A percentile compares a stretch with the other conserved stretches of the same genome.
These are phyloP conservation scores for Arion vulgaris DNA, from an alignment of 1,140 invertebrate genomes.

Conservation along the genomic window DNA sequence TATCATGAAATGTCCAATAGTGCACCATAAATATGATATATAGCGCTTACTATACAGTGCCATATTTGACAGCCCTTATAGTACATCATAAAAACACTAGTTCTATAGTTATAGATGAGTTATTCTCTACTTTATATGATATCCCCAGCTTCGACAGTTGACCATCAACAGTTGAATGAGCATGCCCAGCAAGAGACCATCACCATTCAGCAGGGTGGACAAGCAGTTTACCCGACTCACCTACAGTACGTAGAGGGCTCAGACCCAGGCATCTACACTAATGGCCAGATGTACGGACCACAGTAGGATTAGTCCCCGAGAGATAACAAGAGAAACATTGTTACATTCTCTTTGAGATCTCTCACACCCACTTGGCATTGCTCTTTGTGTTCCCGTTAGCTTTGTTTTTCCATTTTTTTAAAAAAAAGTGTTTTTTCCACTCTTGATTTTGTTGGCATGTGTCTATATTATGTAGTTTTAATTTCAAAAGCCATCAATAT, in stretches of 20 bases:
- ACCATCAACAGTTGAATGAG: constrained; percentile 50
- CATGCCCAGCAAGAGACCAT: constrained; percentile 66
- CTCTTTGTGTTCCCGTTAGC: neutral
- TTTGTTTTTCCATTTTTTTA: neutral
- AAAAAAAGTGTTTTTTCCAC: constrained; percentile 15
- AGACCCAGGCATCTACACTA: constrained; percentile 81
- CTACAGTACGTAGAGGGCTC: constrained; percentile 81
- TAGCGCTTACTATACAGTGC: no score
- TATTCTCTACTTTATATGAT: no score
- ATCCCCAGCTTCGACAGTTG: constrained; percentile 56
- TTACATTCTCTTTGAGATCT: neutral
- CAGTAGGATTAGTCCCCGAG: constrained; percentile 31
- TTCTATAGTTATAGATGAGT: no score
- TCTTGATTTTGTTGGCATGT: neutral
- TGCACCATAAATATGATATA: neutral
- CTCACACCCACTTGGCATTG: constrained; percentile 19
- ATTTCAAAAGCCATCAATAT: no score
- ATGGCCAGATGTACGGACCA: constrained; percentile 78
- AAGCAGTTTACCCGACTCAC: constrained; percentile 76
- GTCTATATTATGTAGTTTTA: no score
- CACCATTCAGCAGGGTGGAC: constrained; percentile 67
- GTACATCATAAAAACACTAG: no score
- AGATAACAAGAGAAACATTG: neutral
- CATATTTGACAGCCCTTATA: no score
- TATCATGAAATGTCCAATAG: no score